Evolutionary conservation across 2,113 vertebrate genomes (phyloP).

Genomic region (Corvus hawaiiensis): DNA sequence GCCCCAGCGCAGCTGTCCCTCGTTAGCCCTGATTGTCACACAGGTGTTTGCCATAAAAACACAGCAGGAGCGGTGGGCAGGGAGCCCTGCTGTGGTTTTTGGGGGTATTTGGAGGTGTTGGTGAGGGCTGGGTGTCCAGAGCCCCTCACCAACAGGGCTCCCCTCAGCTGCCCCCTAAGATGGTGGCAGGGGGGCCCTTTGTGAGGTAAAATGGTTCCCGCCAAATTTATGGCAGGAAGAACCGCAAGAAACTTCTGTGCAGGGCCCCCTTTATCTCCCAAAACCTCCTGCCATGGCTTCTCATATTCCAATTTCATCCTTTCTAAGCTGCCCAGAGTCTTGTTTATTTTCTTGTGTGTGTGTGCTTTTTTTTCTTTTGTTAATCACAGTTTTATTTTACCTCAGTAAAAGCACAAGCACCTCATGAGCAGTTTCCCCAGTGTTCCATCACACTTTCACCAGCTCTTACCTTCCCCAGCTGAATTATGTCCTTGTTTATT

Average conservation of each 20-base stretch:
- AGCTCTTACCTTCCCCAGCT: neutral
- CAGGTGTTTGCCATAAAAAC: neutral
- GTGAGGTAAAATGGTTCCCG: neutral
- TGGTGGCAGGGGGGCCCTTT: accelerated
- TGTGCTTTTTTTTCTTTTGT: neutral
- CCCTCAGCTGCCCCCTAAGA: neutral
- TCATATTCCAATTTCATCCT: accelerated
- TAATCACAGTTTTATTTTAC: neutral
- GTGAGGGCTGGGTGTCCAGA: accelerated
- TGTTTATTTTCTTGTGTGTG: neutral
- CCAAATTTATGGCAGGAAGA: accelerated
- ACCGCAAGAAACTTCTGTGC: accelerated
- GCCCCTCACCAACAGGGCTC: accelerated
- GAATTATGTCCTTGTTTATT: neutral
- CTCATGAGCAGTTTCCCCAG: neutral
- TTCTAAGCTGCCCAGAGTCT: neutral
- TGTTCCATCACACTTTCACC: accelerated
- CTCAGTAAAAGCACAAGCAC: neutral
- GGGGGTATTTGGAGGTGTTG: neutral
- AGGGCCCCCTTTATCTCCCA: too few relatives aligned
- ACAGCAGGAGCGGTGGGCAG: accelerated
- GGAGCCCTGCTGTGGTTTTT: accelerated
- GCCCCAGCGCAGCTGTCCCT: accelerated
- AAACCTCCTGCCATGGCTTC: accelerated
- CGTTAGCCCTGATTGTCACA: accelerated